These are phyloP conservation scores for Brachyhypopomus occidentalis DNA, from an alignment of 2,113 vertebrate species.

Conservation along the genomic window DNA sequence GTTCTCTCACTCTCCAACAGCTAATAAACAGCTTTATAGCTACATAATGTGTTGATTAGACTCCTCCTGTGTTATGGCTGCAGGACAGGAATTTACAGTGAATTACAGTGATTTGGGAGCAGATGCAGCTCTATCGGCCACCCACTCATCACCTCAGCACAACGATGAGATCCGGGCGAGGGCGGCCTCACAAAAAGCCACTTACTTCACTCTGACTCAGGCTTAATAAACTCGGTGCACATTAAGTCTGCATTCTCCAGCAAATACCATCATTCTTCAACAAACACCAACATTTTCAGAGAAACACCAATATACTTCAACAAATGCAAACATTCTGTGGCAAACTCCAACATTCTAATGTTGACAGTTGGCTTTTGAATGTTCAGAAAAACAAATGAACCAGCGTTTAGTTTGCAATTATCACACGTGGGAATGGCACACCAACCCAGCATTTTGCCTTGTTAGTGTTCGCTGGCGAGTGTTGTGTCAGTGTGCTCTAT, in stretches of 20 bases:
- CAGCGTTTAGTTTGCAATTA: too few species aligned
- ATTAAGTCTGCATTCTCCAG: neutral
- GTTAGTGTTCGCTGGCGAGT: too few species aligned
- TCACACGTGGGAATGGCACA: neutral
- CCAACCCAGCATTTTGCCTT: too few species aligned
- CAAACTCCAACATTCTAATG: neutral
- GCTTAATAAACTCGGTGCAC: neutral
- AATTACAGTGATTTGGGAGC: slow-evolving; percentile 47
- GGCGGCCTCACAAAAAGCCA: slow-evolving; percentile 1
- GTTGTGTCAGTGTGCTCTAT: too few species aligned
- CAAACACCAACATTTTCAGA: neutral
- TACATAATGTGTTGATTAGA: slow-evolving; percentile 23
- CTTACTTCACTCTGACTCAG: neutral
- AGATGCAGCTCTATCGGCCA: slow-evolving; percentile 40
- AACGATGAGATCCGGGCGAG: neutral
- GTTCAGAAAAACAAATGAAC: too few species aligned
- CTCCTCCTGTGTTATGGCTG: slow-evolving; percentile 25
- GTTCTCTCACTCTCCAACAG: neutral
- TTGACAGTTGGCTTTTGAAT: too few species aligned
- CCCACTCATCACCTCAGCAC: slow-evolving; percentile 38
- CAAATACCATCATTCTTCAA: neutral
- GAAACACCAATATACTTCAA: neutral
- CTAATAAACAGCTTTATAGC: slow-evolving; percentile 31
- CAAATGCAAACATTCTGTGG: neutral
- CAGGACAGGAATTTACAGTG: slow-evolving; percentile 42